Evolutionary conservation across 2,888 invertebrate species (phyloP).

Genomic region (Drosophila diplacantha): DNA sequence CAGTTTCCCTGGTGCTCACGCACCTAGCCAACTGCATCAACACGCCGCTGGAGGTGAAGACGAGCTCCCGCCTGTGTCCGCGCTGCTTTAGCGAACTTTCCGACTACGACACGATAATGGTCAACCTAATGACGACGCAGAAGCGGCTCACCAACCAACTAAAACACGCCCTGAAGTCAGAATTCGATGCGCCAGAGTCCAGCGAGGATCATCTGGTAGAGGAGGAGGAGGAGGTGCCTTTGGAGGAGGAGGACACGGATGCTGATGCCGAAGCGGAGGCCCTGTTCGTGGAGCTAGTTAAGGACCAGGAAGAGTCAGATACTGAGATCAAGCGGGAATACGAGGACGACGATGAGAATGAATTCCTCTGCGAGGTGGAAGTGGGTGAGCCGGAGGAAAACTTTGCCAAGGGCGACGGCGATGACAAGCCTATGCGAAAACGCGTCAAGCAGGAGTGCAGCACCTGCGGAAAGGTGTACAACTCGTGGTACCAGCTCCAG

Average conservation of each 20-base stretch:
- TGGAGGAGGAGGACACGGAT: slow-evolving; percentile 49
- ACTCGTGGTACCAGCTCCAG: slow-evolving; percentile 65
- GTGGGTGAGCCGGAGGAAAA: slow-evolving; percentile 28
- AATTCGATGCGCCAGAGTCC: slow-evolving; percentile 32
- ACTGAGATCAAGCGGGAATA: slow-evolving; percentile 54
- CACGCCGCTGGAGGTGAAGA: slow-evolving; percentile 59
- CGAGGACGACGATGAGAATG: slow-evolving; percentile 44
- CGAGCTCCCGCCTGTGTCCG: slow-evolving; percentile 59
- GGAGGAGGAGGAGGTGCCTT: slow-evolving; percentile 40
- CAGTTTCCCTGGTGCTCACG: slow-evolving; percentile 67
- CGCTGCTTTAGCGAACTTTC: slow-evolving; percentile 68
- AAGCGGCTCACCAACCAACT: slow-evolving; percentile 67
- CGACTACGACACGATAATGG: slow-evolving; percentile 73
- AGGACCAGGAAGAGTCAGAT: slow-evolving; percentile 47
- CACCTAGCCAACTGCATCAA: slow-evolving; percentile 74
- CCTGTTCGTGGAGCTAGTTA: slow-evolving; percentile 57
- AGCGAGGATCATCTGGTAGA: slow-evolving; percentile 42
- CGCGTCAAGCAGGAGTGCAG: slow-evolving; percentile 56
- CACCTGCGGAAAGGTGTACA: slow-evolving; percentile 58
- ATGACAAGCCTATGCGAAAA: slow-evolving; percentile 42
- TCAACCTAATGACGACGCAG: slow-evolving; percentile 71
- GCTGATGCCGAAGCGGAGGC: slow-evolving; percentile 57
- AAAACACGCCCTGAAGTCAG: slow-evolving; percentile 61
- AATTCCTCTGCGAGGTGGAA: slow-evolving; percentile 46
- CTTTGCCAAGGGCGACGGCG: slow-evolving; percentile 28